Percentiles rank a stretch among this genome's conserved stretches.
phyloP scores from a whole-genome alignment of 2,797 vertebrate genomes.

The Tachyglossus aculeatus region DNA sequence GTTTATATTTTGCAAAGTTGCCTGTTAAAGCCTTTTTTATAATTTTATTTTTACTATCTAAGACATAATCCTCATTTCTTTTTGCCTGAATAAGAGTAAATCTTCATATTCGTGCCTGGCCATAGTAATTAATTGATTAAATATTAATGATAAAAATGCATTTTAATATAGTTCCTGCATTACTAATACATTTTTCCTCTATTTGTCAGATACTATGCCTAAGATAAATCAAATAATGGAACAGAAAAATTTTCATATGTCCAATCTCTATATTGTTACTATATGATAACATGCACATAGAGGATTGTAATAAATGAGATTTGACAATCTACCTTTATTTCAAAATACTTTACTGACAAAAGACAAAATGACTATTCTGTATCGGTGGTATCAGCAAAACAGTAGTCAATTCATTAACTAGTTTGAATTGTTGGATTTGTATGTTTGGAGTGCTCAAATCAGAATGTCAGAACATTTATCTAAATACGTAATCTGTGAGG shows the following conservation, averaged over 20 bases:
- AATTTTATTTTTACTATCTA: constrained; percentile 46
- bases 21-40: constrained; percentile 36
- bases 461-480: too few species aligned
- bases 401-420: too few species aligned
- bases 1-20: constrained; percentile 46
- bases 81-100: constrained; percentile 23
- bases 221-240: constrained; percentile 64
- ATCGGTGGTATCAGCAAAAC: constrained; percentile 17
- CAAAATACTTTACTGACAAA: constrained; percentile 31
- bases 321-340: constrained; percentile 21
- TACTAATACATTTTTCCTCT: constrained; percentile 44
- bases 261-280: too few species aligned
- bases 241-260: too few species aligned
- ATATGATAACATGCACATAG: too few species aligned
- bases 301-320: constrained; percentile 19
- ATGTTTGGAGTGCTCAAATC: too few species aligned
- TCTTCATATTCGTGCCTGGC: constrained; percentile 54
- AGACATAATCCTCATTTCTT: constrained; percentile 39
- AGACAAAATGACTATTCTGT: constrained; percentile 5
- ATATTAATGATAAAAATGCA: constrained; percentile 68
- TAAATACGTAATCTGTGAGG: background rate
- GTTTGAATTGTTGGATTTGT: too few species aligned
- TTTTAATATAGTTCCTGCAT: constrained; percentile 42
- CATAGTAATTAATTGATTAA: constrained; percentile 73
- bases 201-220: constrained; percentile 42